Conservation (phyloP, 2,888 invertebrate species). For the Nomada hirtipes region DNA sequence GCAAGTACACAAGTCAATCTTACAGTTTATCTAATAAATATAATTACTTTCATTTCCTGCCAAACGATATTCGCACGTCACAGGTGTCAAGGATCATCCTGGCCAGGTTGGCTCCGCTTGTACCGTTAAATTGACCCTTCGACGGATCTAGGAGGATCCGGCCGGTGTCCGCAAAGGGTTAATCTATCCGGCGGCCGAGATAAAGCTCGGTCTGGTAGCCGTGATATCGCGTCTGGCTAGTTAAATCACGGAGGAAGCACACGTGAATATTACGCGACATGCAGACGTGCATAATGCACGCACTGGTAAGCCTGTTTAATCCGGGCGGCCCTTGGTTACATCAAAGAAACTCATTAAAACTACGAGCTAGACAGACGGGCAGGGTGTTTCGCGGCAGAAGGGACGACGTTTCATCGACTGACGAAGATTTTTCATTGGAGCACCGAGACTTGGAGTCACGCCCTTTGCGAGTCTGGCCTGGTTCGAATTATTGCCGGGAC, state of each 20-base stretch:
- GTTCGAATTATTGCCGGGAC: too few relatives aligned
- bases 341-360: constrained; percentile 50
- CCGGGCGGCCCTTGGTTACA: constrained; percentile 5
- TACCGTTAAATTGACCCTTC: constrained; percentile 33
- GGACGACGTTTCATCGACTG: background rate
- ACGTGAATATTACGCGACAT: constrained; percentile 23
- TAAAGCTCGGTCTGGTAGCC: background rate
- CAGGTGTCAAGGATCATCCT: background rate
- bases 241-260: constrained; percentile 20
- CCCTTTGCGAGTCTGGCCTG: too few relatives aligned
- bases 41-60: too few relatives aligned
- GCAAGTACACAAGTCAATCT: too few relatives aligned
- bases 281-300: constrained; percentile 27
- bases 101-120: background rate
- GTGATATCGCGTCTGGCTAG: constrained; percentile 19
- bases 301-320: constrained; percentile 42
- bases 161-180: constrained; percentile 15
- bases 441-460: too few relatives aligned
- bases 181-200: constrained; percentile 28
- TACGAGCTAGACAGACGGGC: background rate
- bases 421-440: background rate
- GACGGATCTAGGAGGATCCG: background rate
- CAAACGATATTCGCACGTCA: too few relatives aligned
- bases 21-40: too few relatives aligned
- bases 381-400: background rate